Conservation (phyloP, 2,888 invertebrate species). For the Drosophila neotestacea region DNA sequence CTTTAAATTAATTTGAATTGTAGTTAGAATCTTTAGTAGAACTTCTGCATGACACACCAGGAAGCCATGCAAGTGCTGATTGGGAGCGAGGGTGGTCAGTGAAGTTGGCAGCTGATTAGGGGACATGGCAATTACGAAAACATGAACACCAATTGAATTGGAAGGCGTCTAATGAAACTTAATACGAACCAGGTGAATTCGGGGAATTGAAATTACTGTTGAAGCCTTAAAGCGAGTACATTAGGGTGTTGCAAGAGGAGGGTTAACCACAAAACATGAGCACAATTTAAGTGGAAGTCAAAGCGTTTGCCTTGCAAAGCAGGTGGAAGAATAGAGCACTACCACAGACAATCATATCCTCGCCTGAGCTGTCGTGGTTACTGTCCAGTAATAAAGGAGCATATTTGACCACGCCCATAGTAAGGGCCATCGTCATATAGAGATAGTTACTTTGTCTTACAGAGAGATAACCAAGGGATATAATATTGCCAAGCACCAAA, state of each 20-base stretch:
- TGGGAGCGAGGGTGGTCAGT: background rate
- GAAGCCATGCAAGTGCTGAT: conserved; percentile 55
- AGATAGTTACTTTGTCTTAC: conserved; percentile 51
- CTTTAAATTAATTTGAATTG: background rate
- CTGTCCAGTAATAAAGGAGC: conserved; percentile 58
- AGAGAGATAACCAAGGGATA: conserved; percentile 70
- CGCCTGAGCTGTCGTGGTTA: conserved; percentile 51
- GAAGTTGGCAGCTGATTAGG: conserved; percentile 25
- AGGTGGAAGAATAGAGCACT: conserved; percentile 55
- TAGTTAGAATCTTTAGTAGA: background rate
- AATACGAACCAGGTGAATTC: conserved; percentile 48
- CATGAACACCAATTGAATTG: conserved; percentile 74
- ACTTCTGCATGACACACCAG: conserved; percentile 60
- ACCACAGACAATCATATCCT: conserved; percentile 61
- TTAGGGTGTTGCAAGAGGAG: background rate
- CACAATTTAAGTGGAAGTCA: conserved; percentile 12
- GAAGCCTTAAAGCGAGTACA: conserved; percentile 46
- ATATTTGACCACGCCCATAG: conserved; percentile 59
- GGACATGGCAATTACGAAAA: conserved; percentile 67
- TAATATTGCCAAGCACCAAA: conserved; percentile 69
- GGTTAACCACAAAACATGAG: conserved; percentile 27
- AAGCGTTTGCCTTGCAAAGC: conserved; percentile 39
- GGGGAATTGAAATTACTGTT: conserved; percentile 23
- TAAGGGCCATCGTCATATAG: conserved; percentile 64
- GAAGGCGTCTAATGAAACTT: conserved; percentile 61